Conservation (phyloP, 1,140 invertebrate species). For the Lucilia sericata region DNA sequence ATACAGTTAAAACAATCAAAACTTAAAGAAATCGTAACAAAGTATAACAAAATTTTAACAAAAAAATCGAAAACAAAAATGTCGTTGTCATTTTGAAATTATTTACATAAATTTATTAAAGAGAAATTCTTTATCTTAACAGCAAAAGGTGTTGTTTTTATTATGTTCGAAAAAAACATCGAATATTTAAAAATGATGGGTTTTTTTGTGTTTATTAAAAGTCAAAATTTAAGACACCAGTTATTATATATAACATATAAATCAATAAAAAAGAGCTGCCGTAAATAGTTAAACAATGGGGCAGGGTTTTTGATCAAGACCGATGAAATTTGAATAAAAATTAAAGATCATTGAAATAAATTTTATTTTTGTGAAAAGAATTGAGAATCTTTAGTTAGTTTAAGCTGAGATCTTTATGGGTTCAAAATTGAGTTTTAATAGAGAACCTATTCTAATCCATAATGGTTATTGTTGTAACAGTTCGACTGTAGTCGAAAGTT, state of each 20-base stretch:
- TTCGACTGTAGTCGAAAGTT: no score
- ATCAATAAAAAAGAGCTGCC: slow-evolving; percentile 12
- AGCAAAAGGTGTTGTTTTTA: not conserved
- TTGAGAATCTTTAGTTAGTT: no score
- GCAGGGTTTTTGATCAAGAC: no score
- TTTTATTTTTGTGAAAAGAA: no score
- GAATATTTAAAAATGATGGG: not conserved
- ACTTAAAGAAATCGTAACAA: slow-evolving; percentile 16
- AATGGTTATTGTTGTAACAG: no score
- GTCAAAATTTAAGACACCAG: not conserved
- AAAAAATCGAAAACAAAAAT: not conserved
- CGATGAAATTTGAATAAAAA: no score
- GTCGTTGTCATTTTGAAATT: not conserved
- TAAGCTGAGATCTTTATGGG: no score
- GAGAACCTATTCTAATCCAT: no score
- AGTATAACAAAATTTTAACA: not conserved
- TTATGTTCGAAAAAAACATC: not conserved
- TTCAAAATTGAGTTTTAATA: no score
- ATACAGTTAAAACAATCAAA: not conserved
- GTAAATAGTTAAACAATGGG: not conserved
- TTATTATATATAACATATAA: not conserved
- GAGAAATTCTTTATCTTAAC: slow-evolving; percentile 5
- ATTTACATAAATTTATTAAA: not conserved
- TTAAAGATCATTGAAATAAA: no score
- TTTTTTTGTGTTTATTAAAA: not conserved